These are phyloP conservation scores for Alloscopus bannaensis DNA, from an alignment of 2,888 invertebrate genomes.

Conservation along the genomic window DNA sequence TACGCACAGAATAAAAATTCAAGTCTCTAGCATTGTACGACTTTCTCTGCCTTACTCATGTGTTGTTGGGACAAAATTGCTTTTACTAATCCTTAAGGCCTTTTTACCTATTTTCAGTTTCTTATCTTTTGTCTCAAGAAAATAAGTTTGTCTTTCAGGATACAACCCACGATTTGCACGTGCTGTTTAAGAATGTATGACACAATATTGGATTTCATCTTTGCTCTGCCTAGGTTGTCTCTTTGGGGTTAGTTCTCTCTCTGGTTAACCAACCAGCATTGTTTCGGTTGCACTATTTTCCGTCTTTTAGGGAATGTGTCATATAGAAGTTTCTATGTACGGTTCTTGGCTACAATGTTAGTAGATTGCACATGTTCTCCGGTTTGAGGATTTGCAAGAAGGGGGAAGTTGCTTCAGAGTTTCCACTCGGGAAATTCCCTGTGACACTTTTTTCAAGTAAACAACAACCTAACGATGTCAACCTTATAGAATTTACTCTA, in stretches of 20 bases:
- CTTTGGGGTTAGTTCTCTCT: background rate
- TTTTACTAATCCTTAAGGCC: constrained; percentile 55
- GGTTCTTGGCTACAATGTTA: too few relatives aligned
- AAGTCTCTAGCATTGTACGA: too few relatives aligned
- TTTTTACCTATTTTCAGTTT: constrained; percentile 51
- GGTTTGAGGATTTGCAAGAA: background rate
- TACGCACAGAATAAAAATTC: too few relatives aligned
- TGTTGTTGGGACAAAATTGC: constrained; percentile 22
- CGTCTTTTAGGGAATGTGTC: too few relatives aligned
- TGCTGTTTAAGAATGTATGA: constrained; percentile 40
- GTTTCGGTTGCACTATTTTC: too few relatives aligned
- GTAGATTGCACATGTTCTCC: constrained; percentile 5
- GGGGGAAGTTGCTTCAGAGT: constrained; percentile 39
- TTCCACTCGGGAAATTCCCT: constrained; percentile 30
- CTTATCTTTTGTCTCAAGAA: constrained; percentile 35
- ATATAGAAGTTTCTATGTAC: too few relatives aligned
- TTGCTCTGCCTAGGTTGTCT: background rate
- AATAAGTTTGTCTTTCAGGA: background rate
- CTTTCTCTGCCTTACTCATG: constrained; percentile 1
- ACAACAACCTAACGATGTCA: constrained; percentile 8
- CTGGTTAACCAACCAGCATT: constrained; percentile 4
- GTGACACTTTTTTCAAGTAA: constrained; percentile 33
- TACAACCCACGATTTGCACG: constrained; percentile 40
- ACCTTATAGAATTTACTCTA: too few relatives aligned
- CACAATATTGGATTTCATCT: constrained; percentile 13